Percentiles rank a stretch among this genome's conserved stretches.
phyloP scores from a whole-genome alignment of 2,113 vertebrate species.

The Siphamia tubifer region DNA sequence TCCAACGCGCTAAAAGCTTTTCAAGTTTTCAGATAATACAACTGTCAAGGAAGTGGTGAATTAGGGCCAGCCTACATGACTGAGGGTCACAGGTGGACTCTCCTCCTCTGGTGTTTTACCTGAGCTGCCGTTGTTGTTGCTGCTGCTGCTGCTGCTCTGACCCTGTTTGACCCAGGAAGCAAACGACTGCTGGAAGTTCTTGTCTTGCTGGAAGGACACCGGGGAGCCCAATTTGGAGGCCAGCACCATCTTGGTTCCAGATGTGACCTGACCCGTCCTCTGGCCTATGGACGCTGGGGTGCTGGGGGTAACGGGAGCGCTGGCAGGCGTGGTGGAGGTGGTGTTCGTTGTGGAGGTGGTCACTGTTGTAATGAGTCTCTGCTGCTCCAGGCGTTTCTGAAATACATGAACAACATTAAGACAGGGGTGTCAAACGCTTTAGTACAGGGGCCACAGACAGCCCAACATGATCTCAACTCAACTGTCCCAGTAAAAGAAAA shows the following conservation, averaged over 20 bases:
- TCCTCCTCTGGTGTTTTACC: conserved; percentile 82
- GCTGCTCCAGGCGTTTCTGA: conserved; percentile 94
- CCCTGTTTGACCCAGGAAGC: conserved; percentile 99
- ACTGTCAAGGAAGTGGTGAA: too few relatives aligned
- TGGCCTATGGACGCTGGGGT: conserved; percentile 80
- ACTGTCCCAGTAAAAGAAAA: too few relatives aligned
- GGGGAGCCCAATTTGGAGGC: conserved; percentile 92
- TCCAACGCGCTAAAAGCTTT: too few relatives aligned
- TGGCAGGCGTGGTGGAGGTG: conserved; percentile 53
- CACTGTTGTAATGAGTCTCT: conserved; percentile 77
- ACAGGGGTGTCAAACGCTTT: too few relatives aligned
- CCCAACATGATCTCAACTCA: too few relatives aligned
- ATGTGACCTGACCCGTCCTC: conserved; percentile 83
- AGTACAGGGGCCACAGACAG: too few relatives aligned
- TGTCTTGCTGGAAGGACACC: conserved; percentile 95
- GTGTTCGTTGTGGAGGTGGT: conserved; percentile 4
- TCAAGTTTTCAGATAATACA: too few relatives aligned
- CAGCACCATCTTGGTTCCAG: conserved; percentile 93
- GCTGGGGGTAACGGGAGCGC: conserved; percentile 74
- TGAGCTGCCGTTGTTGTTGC: conserved; percentile 64
- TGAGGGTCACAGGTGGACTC: not conserved
- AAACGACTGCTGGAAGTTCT: conserved; percentile 98
- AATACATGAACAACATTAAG: too few relatives aligned
- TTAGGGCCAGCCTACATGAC: too few relatives aligned
- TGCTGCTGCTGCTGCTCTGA: conserved; percentile 81